Percentiles rank a stretch among this genome's conserved stretches.
Evolutionary conservation across 2,888 invertebrate species (phyloP).

Genomic region (Lasioglossum figueresi): DNA sequence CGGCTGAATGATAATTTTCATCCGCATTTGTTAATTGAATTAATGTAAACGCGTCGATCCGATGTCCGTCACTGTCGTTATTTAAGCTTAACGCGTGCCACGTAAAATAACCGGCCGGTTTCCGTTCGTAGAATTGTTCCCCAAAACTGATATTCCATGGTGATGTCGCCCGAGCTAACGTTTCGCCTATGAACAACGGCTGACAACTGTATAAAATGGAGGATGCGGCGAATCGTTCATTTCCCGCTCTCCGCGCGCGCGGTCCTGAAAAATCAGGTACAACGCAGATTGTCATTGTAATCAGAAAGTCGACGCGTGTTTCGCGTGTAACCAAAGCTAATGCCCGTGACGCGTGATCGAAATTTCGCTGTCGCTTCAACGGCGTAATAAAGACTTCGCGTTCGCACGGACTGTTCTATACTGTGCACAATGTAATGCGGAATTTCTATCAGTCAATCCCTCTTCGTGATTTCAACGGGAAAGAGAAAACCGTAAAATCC

Average conservation of each 20-base stretch:
- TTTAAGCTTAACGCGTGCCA: conserved; percentile 45
- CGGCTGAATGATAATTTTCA: conserved; percentile 52
- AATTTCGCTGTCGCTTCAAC: background rate
- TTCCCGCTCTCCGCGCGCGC: background rate
- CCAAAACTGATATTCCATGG: background rate
- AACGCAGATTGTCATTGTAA: background rate
- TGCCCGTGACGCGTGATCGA: background rate
- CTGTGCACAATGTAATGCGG: background rate
- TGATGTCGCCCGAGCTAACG: background rate
- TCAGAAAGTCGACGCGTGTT: background rate
- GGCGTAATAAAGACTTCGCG: background rate
- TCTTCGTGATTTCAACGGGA: background rate
- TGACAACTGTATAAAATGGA: background rate
- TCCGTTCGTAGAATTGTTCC: background rate
- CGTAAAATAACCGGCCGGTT: conserved; percentile 13
- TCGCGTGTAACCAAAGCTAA: background rate
- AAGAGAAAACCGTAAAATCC: background rate
- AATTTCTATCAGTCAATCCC: background rate
- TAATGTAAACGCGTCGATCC: conserved; percentile 58
- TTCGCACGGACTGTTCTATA: background rate
- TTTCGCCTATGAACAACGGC: background rate
- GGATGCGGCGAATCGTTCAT: background rate
- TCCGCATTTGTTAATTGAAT: conserved; percentile 55
- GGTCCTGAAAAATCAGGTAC: background rate
- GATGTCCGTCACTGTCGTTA: conserved; percentile 35